A percentile compares a stretch with the other conserved stretches of the same genome.
Evolutionary conservation across 53 echinoderm and acorn worm genomes (phyloP).

Genomic region (Pentamera pediparva): DNA sequence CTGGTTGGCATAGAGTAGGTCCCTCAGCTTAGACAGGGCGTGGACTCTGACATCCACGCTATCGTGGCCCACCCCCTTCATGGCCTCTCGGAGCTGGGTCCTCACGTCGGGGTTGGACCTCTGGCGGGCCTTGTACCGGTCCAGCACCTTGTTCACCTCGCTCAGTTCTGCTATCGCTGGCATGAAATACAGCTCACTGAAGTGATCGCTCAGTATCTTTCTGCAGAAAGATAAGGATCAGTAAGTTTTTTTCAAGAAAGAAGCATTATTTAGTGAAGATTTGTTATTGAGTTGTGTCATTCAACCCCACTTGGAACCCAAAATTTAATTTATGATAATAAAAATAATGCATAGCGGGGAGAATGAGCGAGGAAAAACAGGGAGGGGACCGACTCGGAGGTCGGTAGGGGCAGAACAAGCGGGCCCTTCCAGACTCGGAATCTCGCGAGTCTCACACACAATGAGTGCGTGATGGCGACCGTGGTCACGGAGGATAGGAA

Average conservation of each 20-base stretch:
- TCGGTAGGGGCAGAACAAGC: too few species aligned
- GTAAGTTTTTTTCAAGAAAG: too few species aligned
- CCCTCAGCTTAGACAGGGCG: conserved; percentile 84
- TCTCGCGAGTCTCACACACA: too few species aligned
- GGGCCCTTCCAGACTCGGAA: too few species aligned
- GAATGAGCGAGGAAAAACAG: not conserved
- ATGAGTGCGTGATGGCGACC: too few species aligned
- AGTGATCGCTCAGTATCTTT: conserved; percentile 58
- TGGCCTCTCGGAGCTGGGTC: conserved; percentile 68
- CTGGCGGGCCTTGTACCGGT: conserved; percentile 73
- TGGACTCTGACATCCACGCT: conserved; percentile 90
- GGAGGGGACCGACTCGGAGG: too few species aligned
- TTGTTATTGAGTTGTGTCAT: not conserved
- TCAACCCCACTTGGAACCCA: not conserved
- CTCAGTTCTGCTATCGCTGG: conserved; percentile 70
- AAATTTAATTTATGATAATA: not conserved
- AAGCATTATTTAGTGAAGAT: not conserved
- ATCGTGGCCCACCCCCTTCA: conserved; percentile 83
- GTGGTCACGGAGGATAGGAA: too few species aligned
- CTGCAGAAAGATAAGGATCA: conserved; percentile 23
- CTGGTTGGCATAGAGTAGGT: conserved; percentile 76
- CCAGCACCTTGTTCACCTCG: conserved; percentile 71
- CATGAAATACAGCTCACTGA: conserved; percentile 95
- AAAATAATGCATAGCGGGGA: not conserved
- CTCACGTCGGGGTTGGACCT: conserved; percentile 82